Conservation (phyloP, 37 sponge, comb jelly and placozoan genomes). For the Ianthella basta region DNA sequence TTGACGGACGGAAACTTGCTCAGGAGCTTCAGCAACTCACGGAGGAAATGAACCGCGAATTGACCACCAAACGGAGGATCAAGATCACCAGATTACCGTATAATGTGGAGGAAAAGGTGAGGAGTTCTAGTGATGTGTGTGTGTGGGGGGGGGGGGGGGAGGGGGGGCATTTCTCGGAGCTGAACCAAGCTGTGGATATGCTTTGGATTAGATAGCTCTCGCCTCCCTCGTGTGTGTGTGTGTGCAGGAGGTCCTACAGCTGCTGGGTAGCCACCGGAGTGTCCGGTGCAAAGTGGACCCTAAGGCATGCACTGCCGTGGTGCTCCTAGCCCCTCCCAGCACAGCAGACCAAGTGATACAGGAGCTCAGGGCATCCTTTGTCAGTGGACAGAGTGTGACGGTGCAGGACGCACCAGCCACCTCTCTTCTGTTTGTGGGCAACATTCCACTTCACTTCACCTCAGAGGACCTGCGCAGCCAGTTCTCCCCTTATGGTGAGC, state of each 20-base stretch:
- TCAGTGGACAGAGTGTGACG: slow-evolving; percentile 15
- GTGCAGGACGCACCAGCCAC: slow-evolving; percentile 51
- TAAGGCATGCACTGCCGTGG: slow-evolving; percentile 10
- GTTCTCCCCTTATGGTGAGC: slow-evolving; percentile 48
- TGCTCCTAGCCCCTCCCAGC: slow-evolving; percentile 26
- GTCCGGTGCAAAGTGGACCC: neutral
- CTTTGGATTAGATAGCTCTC: too few species aligned
- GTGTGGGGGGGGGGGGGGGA: too few species aligned
- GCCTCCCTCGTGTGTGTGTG: too few species aligned
- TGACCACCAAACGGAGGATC: slow-evolving; percentile 33
- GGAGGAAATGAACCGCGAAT: slow-evolving; percentile 38
- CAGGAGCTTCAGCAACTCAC: neutral
- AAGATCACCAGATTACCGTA: slow-evolving; percentile 38
- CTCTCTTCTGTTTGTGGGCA: slow-evolving; percentile 81
- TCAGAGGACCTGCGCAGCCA: slow-evolving; percentile 39
- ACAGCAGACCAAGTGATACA: slow-evolving; percentile 28
- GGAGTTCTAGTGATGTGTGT: neutral
- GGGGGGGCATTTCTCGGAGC: neutral
- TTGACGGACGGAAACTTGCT: neutral
- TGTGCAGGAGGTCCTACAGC: neutral
- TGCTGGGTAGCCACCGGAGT: neutral
- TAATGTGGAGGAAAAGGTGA: slow-evolving; percentile 32
- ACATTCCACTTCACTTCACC: slow-evolving; percentile 53
- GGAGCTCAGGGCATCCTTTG: slow-evolving; percentile 17
- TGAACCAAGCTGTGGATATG: too few species aligned